Evolutionary conservation across 2,797 vertebrate species (phyloP), one percentile per base, ranked within the genome.

Genomic region (Coendou prehensilis): DNA sequence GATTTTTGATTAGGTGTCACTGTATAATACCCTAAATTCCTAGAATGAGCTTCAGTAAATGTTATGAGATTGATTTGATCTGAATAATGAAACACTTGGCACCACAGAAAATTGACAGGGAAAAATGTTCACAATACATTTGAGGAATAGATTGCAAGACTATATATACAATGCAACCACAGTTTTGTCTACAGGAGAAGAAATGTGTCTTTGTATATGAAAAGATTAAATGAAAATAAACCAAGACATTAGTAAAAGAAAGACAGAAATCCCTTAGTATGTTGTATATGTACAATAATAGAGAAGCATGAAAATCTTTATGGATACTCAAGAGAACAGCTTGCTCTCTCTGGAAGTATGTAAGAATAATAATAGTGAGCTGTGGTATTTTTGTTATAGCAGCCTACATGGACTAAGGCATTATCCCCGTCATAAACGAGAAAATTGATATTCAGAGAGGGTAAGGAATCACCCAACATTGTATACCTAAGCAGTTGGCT

Each of bases 151-250:
- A 80, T 47, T 50, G 26, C 20, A 79, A 86, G 33, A 61, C 15
- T 64, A 3, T 22, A 59, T 1, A 18, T n/a, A 33, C 26, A n/a
- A 20, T 18, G 22, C 5, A 80, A 75, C n/a, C 71, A 71, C 33
- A 50, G 41, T 79, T 96, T 73, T 96, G 63, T 81, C 86, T 80
- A 23, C 89, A 89, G 28, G 30, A 26, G 37, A 87, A 94, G n/a
- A 91, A 76, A 75, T 75, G 5, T 47, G 47, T 63, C 18, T 64
- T 73, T 90, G 7, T 13, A 15, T 67, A 33, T 85, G 89, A 63
- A 88, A 82, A 81, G 47, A 54, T 20, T 64, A 75, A 57, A 81
- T 41, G 45, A 64, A 76, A 93, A 84, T n/a, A 87, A 87, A 67
- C 13, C 33, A 71, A 59, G 30, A 37, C 37, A 37, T 37, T 73